These are phyloP conservation scores for Murina feae DNA, from an alignment of 2,113 vertebrate genomes.

Conservation along the genomic window DNA sequence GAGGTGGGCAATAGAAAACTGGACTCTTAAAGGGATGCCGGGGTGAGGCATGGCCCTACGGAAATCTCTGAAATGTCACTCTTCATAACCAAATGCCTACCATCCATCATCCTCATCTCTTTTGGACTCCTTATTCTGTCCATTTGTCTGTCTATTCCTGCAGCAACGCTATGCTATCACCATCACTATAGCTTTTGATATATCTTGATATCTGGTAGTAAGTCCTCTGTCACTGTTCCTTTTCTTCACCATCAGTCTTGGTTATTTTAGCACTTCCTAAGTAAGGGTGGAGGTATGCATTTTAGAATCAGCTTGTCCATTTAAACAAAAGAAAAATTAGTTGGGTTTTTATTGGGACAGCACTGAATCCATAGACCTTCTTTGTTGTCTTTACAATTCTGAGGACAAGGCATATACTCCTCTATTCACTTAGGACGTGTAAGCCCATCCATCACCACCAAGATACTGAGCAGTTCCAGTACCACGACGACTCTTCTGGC, in stretches of 20 bases:
- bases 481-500: neutral
- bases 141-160: no score
- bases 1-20: neutral
- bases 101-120: neutral
- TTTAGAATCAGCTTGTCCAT: neutral
- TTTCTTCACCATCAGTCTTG: neutral
- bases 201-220: no score
- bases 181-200: neutral
- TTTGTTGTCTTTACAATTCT: neutral
- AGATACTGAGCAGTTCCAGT: neutral
- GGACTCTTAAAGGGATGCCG: neutral
- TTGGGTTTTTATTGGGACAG: neutral
- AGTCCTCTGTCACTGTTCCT: neutral
- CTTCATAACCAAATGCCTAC: neutral
- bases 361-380: neutral
- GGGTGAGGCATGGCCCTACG: fast-evolving
- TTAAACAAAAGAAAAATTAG: neutral
- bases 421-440: neutral
- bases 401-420: neutral
- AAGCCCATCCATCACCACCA: neutral
- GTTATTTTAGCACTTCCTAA: neutral
- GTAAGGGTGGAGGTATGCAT: neutral
- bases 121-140: no score
- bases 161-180: fast-evolving
- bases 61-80: no score